These are phyloP conservation scores for Timandra comae DNA, from an alignment of 2,888 invertebrate genomes.

Conservation along the genomic window DNA sequence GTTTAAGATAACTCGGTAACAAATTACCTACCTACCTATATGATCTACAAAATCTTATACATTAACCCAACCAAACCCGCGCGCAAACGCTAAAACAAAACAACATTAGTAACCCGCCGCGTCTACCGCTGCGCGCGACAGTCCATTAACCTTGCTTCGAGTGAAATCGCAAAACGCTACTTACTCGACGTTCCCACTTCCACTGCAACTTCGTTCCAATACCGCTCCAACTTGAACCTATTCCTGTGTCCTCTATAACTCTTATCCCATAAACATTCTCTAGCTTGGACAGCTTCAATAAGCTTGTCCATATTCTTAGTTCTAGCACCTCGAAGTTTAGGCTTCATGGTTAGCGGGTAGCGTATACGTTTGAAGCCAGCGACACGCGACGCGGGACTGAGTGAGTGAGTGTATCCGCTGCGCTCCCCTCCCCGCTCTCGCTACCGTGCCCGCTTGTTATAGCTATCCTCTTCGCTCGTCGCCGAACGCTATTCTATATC, in stretches of 20 bases:
- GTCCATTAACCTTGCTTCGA: constrained; percentile 12
- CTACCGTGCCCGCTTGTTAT: constrained; percentile 31
- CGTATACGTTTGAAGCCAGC: constrained; percentile 44
- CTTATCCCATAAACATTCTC: constrained; percentile 69
- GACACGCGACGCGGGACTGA: constrained; percentile 49
- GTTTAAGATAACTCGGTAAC: too few relatives aligned
- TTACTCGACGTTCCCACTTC: constrained; percentile 69
- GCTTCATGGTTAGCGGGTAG: constrained; percentile 49
- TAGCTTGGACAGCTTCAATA: constrained; percentile 67
- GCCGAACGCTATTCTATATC: constrained; percentile 43
- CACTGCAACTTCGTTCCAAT: constrained; percentile 69
- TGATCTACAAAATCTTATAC: too few relatives aligned
- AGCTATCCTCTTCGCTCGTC: constrained; percentile 54
- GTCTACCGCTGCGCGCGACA: constrained; percentile 1
- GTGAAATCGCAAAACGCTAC: constrained; percentile 35
- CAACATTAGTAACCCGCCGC: too few relatives aligned
- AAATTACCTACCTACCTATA: too few relatives aligned
- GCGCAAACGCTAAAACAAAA: too few relatives aligned
- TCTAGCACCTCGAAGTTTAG: constrained; percentile 54
- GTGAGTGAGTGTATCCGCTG: too few relatives aligned
- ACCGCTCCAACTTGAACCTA: constrained; percentile 64
- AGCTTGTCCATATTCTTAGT: constrained; percentile 67
- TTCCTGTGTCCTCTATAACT: constrained; percentile 66
- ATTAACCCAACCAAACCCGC: too few relatives aligned
- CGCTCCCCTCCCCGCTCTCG: constrained; percentile 39